These are phyloP conservation scores for Clinocottus analis DNA, from an alignment of 2,113 vertebrate species.

Conservation along the genomic window DNA sequence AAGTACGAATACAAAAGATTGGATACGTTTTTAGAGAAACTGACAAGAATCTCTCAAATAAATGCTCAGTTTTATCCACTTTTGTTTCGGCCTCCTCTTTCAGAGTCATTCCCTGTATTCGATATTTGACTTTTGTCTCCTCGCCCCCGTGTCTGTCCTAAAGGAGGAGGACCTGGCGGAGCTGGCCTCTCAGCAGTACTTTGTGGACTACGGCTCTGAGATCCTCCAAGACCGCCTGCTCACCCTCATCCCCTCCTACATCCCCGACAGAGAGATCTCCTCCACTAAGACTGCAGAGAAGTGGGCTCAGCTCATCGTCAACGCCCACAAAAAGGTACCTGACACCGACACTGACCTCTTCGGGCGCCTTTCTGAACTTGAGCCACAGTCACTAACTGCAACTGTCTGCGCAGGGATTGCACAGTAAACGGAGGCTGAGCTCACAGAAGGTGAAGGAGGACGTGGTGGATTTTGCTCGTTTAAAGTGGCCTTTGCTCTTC, in stretches of 20 bases:
- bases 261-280: constrained; percentile 95
- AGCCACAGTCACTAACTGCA: rapidly evolving
- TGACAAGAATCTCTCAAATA: neutral
- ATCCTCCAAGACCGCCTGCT: constrained; percentile 93
- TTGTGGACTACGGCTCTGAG: constrained; percentile 93
- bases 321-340: constrained; percentile 94
- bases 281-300: constrained; percentile 92
- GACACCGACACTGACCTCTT: neutral
- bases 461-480: constrained; percentile 96
- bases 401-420: constrained; percentile 85
- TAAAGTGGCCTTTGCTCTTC: constrained; percentile 99
- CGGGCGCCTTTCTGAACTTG: too few species aligned
- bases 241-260: constrained; percentile 94
- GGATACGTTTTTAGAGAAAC: too few species aligned
- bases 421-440: constrained; percentile 89
- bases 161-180: constrained; percentile 97
- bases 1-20: too few species aligned
- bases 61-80: too few species aligned
- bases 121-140: neutral
- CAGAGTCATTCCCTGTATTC: rapidly evolving
- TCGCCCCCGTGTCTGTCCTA: neutral
- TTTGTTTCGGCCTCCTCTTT: too few species aligned
- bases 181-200: constrained; percentile 97
- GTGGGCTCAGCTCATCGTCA: constrained; percentile 93
- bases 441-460: constrained; percentile 95